A percentile compares a stretch with the other conserved stretches of the same genome.
Conservation (phyloP, 2,888 invertebrate species). For the Nomada lathburiana region DNA sequence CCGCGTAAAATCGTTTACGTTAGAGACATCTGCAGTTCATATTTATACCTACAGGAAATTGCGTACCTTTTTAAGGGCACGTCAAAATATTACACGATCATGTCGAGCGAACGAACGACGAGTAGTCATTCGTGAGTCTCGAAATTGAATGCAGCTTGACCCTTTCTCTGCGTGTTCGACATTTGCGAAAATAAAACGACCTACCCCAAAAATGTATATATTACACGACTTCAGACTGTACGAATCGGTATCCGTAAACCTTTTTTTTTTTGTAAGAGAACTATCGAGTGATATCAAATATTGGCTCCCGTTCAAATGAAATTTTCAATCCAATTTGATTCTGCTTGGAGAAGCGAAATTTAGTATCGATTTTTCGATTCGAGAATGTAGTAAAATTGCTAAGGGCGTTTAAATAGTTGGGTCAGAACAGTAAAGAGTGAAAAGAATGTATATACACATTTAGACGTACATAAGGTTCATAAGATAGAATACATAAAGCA, state of each 20-base stretch:
- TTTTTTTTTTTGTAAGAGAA: neutral
- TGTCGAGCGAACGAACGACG: constrained; percentile 20
- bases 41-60: constrained; percentile 3
- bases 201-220: neutral
- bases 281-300: too few species aligned
- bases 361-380: neutral
- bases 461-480: too few species aligned
- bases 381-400: too few species aligned
- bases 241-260: neutral
- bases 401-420: too few species aligned
- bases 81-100: constrained; percentile 26
- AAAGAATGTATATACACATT: too few species aligned
- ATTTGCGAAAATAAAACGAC: constrained; percentile 17
- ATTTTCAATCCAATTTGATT: too few species aligned
- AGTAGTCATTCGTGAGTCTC: constrained; percentile 10
- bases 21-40: constrained; percentile 60
- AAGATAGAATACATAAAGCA: too few species aligned
- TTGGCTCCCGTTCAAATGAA: too few species aligned
- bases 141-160: constrained; percentile 27
- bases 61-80: constrained; percentile 20
- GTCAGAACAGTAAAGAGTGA: too few species aligned
- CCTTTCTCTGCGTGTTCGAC: neutral
- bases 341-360: too few species aligned
- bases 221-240: neutral
- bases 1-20: constrained; percentile 21